phyloP scores from a whole-genome alignment of 2,797 vertebrate genomes.

The Tenualosa ilisha region DNA sequence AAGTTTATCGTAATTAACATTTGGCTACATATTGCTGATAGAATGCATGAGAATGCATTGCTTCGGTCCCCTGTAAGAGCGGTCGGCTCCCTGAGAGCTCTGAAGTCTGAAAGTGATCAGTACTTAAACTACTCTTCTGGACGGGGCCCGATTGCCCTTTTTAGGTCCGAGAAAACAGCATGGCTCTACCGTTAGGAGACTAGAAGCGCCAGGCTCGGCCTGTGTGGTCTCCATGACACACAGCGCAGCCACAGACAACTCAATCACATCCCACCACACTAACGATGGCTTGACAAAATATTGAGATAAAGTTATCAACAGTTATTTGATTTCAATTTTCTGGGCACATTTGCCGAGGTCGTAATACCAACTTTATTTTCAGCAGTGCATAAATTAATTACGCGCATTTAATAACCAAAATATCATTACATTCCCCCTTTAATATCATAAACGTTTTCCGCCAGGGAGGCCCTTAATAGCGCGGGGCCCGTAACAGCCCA shows the following conservation, averaged over 20 bases:
- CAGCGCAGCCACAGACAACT: neutral
- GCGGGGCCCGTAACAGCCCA: conserved; percentile 99
- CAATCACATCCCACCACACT: conserved; percentile 63
- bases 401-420: conserved; percentile 99
- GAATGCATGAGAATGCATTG: neutral
- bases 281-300: conserved; percentile 87
- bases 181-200: neutral
- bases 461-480: conserved; percentile 99
- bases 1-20: neutral
- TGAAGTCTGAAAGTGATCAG: neutral
- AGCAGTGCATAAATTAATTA: conserved; percentile 99
- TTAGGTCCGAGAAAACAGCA: neutral
- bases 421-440: conserved; percentile 99
- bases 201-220: neutral
- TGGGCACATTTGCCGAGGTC: conserved; percentile 93
- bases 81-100: neutral
- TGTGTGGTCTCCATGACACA: neutral
- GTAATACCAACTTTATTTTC: conserved; percentile 99
- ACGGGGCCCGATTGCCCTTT: neutral
- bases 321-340: conserved; percentile 98
- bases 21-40: neutral
- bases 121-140: neutral
- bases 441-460: conserved; percentile 99
- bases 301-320: conserved; percentile 94
- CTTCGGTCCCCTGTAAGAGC: neutral